Base-by-base conservation (phyloP, 2,797 vertebrate species). In the Gymnoscopelus microlampas region DNA sequence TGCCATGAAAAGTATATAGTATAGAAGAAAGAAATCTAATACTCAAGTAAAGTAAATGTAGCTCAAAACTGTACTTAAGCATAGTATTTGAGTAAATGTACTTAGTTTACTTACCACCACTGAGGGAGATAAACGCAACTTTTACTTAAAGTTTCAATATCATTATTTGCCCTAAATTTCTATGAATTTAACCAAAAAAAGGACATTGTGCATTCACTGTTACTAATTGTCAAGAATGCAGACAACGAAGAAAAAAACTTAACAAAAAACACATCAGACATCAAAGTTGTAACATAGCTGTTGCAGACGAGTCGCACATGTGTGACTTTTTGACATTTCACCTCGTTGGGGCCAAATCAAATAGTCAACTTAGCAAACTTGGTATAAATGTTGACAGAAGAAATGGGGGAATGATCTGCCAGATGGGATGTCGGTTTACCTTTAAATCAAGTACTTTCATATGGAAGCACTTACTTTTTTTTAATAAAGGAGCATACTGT, bases 271-370 rank as follows among this genome's bases (percentile, higher is more conserved):
- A 29, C 2, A 29, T 35, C 32, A 26, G 11, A 73, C 68, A 74
- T 78, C 70, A 85, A 85, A 81, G 79, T 63, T 14, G 14, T 56
- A 53, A 23, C 57, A 57, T 35, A 35, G 49, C 65, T 29, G 50
- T 75, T 72, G 65, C 23, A 50, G 50, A 76, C 47, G 14, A 71
- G 49, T 44, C 69, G 54, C 76, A 81, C 53, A 26, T 71, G 74
- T 68, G 57, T 13, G 66, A 59, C 70, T 49, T 35, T 24, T 14
- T 57, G 66, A 74, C 63, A 68, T 69, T 67, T 85, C 35, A 71
- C 71, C 73, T 68, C 48, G 14, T 48, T 35, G 13, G 60, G 75
- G 68, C 78, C 70, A 68, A 68, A 68, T 68, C 53, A 56, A 82
- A 84, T 70, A 58, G 59, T 59, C 68, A 70, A 66, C 23, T 70